Percentiles rank a stretch among this genome's conserved stretches.
phyloP scores from a whole-genome alignment of 2,113 vertebrate species.

The Rhadina sibilatrix region DNA sequence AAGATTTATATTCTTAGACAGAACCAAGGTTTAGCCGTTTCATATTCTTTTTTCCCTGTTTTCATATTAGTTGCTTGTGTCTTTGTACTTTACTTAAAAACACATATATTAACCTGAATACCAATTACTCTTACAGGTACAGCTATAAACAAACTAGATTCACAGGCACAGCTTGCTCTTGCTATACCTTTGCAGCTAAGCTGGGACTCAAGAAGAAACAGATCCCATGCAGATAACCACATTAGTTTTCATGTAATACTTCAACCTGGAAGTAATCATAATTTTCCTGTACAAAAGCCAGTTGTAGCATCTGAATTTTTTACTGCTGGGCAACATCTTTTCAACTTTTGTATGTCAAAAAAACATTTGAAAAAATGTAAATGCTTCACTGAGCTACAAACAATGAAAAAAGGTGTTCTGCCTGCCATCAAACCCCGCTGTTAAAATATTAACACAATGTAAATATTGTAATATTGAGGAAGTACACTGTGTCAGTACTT shows the following conservation, averaged over 20 bases:
- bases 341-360: constrained; percentile 18
- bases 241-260: not conserved
- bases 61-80: not conserved
- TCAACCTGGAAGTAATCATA: constrained; percentile 27
- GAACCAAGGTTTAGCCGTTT: not conserved
- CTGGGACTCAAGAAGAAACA: not conserved
- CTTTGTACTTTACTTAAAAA: not conserved
- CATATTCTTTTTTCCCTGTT: not conserved
- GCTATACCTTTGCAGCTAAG: not conserved
- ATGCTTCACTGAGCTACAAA: constrained; percentile 7
- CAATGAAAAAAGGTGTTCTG: constrained; percentile 59
- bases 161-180: not conserved
- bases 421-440: constrained; percentile 23
- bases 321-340: not conserved
- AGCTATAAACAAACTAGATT: not conserved
- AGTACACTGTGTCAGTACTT: constrained; percentile 67
- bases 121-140: not conserved
- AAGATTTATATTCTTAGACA: not conserved
- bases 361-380: not conserved
- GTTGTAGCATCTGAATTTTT: not conserved
- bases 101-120: not conserved
- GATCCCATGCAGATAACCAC: not conserved
- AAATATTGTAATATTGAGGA: constrained; percentile 69
- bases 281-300: not conserved
- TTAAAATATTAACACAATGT: constrained; percentile 68